Conservation (phyloP, 2,797 vertebrate genomes). For the Sorex maritimensis region DNA sequence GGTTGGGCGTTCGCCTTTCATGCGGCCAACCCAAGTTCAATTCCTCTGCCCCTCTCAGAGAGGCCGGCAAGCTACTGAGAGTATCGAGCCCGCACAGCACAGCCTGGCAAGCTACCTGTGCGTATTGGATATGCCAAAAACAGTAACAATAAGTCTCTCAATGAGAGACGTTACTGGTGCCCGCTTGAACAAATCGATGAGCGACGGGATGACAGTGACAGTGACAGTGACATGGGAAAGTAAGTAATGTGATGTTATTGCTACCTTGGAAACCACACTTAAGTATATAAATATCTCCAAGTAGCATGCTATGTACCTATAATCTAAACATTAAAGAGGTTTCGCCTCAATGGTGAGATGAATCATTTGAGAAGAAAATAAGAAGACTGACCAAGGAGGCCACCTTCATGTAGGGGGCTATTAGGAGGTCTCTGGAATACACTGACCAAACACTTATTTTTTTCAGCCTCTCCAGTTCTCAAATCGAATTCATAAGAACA, state of each 20-base stretch:
- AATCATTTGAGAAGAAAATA: not conserved
- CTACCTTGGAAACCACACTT: not conserved
- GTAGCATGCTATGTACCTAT: not conserved
- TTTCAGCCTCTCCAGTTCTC: not conserved
- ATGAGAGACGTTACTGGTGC: too few relatives aligned
- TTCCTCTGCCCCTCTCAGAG: too few relatives aligned
- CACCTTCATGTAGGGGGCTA: not conserved
- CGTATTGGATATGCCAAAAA: too few relatives aligned
- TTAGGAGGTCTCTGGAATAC: not conserved
- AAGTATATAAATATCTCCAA: not conserved
- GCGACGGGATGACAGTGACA: too few relatives aligned
- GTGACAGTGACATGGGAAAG: not conserved
- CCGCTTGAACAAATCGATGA: too few relatives aligned
- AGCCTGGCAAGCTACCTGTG: too few relatives aligned
- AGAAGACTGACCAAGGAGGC: not conserved
- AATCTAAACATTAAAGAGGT: not conserved
- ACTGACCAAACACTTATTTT: not conserved
- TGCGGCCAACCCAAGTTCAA: too few relatives aligned
- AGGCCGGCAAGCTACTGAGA: too few relatives aligned
- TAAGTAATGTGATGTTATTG: not conserved
- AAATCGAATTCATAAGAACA: not conserved
- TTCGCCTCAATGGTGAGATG: not conserved
- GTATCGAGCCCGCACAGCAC: too few relatives aligned
- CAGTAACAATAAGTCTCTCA: too few relatives aligned
- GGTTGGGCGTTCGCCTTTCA: too few relatives aligned